Base-by-base conservation (phyloP, 2,888 invertebrate species). In the Eupeodes luniger region DNA sequence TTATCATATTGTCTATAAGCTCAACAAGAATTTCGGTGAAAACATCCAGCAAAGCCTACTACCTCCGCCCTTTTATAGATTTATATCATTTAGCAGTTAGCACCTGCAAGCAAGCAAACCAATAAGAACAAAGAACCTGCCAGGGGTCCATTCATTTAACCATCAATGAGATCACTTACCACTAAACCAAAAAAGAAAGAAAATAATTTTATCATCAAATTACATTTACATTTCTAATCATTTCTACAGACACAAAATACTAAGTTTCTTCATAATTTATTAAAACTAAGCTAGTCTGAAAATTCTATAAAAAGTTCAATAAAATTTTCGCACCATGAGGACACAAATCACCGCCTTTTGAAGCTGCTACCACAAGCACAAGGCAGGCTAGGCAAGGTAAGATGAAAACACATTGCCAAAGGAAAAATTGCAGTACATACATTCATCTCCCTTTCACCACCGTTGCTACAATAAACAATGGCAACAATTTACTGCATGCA, bases 41-140 rank as follows among this genome's bases (percentile, higher is more conserved):
- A 14, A 34, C 34, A 16, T 40, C 10, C 1, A 47, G 44, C 19
- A 57, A 64, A 47, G 0, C 44, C 34, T 49, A 78, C 34, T 49
- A 78, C 78, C 67, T 70, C 82, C 85, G 78, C 85, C 85, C 82
- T 78, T 79, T 86, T 86, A 82, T 82, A 51, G 78, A 82, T 75
- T 78, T 34, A 67, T n/a, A 34, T 27, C 4, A 57, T 14, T 57
- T 34, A 5, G 14, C 34, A 55, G 75, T 75, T 40, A 40, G 72
- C 78, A 86, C 55, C 69, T 53, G 47, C 64, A 44, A 40, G 9
- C 40, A 5, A 40, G 5, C 4, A 27, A 67, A 62, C 36, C 11
- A 10, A 81, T 51, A 12, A 36, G 78, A 82, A 86, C 82, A 86
- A 86, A 82, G 82, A 78, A 79, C 19, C 12, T 34, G n/a, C n/a